A percentile compares a stretch with the other conserved stretches of the same genome.
Conservation (phyloP, 2,113 vertebrate species). For the Benitochromis conjunctus region DNA sequence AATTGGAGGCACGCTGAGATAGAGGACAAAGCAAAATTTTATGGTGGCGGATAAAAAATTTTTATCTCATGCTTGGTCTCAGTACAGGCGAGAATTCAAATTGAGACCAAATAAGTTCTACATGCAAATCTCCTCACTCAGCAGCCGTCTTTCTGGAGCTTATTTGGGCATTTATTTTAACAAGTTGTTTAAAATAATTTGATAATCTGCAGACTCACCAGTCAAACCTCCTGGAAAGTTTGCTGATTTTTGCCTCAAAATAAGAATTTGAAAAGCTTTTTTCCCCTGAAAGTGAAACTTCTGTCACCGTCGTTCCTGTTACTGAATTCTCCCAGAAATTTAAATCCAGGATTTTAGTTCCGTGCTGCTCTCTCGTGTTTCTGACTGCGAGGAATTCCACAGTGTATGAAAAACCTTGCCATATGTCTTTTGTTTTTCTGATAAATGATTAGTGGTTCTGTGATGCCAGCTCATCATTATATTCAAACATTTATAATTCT, state of each 20-base stretch:
- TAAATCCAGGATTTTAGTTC: too few relatives aligned
- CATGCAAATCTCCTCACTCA: not conserved
- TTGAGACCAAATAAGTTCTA: not conserved
- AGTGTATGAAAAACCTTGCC: too few relatives aligned
- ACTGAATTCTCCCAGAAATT: not conserved
- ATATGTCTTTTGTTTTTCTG: too few relatives aligned
- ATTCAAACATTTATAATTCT: too few relatives aligned
- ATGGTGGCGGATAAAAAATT: not conserved
- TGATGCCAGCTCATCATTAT: too few relatives aligned
- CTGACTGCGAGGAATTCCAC: too few relatives aligned
- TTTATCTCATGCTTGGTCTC: not conserved
- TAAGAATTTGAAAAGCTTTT: not conserved
- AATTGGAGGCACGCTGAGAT: not conserved
- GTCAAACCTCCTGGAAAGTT: not conserved
- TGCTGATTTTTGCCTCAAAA: not conserved
- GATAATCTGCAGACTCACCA: not conserved
- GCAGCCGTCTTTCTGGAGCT: not conserved
- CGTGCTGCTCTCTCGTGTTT: too few relatives aligned
- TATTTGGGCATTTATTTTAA: not conserved
- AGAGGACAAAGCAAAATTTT: not conserved
- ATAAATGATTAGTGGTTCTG: too few relatives aligned
- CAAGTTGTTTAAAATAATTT: too few relatives aligned
- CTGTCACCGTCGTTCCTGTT: not conserved
- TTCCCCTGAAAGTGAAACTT: not conserved
- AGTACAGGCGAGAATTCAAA: not conserved